Conservation (phyloP, 2,113 vertebrate species). For the Symphodus melops region DNA sequence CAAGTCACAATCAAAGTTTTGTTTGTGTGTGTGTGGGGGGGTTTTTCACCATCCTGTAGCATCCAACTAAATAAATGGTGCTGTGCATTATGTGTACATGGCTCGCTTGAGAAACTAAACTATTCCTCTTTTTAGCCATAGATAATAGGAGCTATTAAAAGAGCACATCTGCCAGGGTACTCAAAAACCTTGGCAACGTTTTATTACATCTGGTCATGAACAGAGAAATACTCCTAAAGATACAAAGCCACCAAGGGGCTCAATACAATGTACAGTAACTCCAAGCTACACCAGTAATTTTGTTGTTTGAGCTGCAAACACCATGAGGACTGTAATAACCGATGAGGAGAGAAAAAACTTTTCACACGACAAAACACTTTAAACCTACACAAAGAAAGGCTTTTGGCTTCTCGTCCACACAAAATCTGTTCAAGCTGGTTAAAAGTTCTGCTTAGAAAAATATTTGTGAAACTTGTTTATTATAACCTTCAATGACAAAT, state of each 20-base stretch:
- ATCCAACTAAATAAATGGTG: conserved; percentile 48
- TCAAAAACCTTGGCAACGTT: conserved; percentile 42
- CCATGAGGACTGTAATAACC: conserved; percentile 13
- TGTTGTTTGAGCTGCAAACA: conserved; percentile 27
- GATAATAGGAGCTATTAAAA: conserved; percentile 56
- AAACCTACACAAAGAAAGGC: neutral
- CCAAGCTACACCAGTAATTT: conserved; percentile 43
- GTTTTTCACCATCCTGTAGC: conserved; percentile 25
- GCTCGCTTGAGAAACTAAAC: conserved; percentile 45
- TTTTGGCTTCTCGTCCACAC: too few relatives aligned
- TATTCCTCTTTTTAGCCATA: conserved; percentile 38
- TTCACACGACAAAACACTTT: neutral
- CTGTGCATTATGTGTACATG: conserved; percentile 52
- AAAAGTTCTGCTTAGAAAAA: too few relatives aligned
- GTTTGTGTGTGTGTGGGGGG: too few relatives aligned
- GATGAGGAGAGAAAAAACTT: neutral
- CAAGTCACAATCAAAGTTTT: neutral
- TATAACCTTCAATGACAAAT: too few relatives aligned
- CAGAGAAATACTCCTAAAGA: conserved; percentile 58
- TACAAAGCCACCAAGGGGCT: conserved; percentile 26
- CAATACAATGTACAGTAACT: conserved; percentile 41
- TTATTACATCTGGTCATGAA: conserved; percentile 58
- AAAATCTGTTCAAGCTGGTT: too few relatives aligned
- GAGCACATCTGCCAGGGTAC: conserved; percentile 46
- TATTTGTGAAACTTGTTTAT: too few relatives aligned